Conservation (phyloP, 2,888 invertebrate genomes). For the Cloeon dipterum region DNA sequence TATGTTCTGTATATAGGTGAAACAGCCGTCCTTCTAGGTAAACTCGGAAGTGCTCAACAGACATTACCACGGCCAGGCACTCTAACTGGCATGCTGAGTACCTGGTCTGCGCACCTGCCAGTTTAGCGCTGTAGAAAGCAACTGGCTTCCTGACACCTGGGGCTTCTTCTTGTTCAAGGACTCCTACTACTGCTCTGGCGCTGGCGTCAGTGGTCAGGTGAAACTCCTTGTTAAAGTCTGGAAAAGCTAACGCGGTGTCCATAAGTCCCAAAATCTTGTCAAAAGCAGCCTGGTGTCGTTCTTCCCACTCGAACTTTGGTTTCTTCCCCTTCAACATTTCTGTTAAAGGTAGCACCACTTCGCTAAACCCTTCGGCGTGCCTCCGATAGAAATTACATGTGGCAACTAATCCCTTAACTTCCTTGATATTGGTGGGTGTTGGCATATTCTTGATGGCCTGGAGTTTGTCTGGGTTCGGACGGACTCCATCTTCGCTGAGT, state of each 20-base stretch:
- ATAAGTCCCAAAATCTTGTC: slow-evolving; percentile 4
- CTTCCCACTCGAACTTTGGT: neutral
- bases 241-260: slow-evolving; percentile 3
- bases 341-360: slow-evolving; percentile 9
- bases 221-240: slow-evolving; percentile 1
- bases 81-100: too few species aligned
- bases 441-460: slow-evolving; percentile 11
- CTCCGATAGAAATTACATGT: slow-evolving; percentile 13
- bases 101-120: too few species aligned
- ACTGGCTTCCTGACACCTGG: slow-evolving; percentile 4
- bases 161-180: slow-evolving; percentile 1
- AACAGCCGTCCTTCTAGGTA: too few species aligned
- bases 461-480: slow-evolving; percentile 3
- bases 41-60: too few species aligned
- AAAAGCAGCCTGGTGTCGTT: slow-evolving; percentile 9
- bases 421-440: slow-evolving; percentile 9
- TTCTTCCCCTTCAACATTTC: slow-evolving; percentile 9
- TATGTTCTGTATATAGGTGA: too few species aligned
- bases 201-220: slow-evolving; percentile 1
- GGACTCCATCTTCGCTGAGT: slow-evolving; percentile 11
- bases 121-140: neutral
- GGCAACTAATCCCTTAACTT: slow-evolving; percentile 12
- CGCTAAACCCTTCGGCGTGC: slow-evolving; percentile 10
- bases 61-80: too few species aligned
- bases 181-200: neutral